Conservation (phyloP, 2,888 invertebrate species). For the Orthosia gothica region DNA sequence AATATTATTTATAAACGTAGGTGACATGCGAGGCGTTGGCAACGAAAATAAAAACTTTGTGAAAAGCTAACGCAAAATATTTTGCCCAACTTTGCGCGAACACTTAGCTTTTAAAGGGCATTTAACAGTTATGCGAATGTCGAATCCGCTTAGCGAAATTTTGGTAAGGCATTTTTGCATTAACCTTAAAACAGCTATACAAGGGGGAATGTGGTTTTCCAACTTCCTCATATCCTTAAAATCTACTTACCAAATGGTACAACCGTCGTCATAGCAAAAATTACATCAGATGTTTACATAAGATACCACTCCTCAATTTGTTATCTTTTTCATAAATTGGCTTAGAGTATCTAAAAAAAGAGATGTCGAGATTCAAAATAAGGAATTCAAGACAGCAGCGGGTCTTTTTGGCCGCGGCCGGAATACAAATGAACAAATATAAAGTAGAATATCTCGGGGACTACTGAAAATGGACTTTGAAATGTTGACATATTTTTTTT, state of each 20-base stretch:
- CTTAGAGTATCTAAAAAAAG: slow-evolving; percentile 64
- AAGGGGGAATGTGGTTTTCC: background rate
- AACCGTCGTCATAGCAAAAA: slow-evolving; percentile 3
- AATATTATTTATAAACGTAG: slow-evolving; percentile 62
- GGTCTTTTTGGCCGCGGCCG: slow-evolving; percentile 70
- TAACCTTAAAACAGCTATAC: slow-evolving; percentile 45
- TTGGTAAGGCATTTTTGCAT: slow-evolving; percentile 65
- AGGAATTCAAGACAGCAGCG: slow-evolving; percentile 80
- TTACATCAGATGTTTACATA: slow-evolving; percentile 35
- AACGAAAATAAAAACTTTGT: slow-evolving; percentile 67
- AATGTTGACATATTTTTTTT: slow-evolving; percentile 75
- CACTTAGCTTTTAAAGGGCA: slow-evolving; percentile 69
- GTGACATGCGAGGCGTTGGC: slow-evolving; percentile 63
- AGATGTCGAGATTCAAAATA: slow-evolving; percentile 78
- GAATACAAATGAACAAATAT: slow-evolving; percentile 85
- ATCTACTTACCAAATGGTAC: background rate
- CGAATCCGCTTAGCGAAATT: slow-evolving; percentile 71
- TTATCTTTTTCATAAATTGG: slow-evolving; percentile 58
- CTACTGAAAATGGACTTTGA: slow-evolving; percentile 77
- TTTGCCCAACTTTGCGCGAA: slow-evolving; percentile 70
- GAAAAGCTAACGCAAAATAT: slow-evolving; percentile 69
- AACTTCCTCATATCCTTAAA: background rate
- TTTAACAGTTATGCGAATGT: slow-evolving; percentile 76
- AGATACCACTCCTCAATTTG: slow-evolving; percentile 40
- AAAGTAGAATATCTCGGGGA: slow-evolving; percentile 78